Conservation (phyloP, 2,113 vertebrate species). For the Oreotrochilus melanogaster region DNA sequence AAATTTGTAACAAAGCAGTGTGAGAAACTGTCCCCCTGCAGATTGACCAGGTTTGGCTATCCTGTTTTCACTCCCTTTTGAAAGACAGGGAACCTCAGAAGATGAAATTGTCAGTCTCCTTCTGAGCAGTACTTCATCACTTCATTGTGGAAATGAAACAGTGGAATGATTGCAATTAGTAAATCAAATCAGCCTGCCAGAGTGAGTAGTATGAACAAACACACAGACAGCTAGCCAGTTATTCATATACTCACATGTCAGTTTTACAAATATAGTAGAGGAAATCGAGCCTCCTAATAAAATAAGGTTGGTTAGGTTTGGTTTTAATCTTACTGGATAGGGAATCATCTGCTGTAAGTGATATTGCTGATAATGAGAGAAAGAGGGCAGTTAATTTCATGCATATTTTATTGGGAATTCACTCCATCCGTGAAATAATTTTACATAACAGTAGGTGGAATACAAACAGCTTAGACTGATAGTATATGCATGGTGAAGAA, state of each 20-base stretch:
- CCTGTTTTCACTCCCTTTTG: neutral
- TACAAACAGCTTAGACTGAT: neutral
- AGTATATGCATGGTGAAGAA: neutral
- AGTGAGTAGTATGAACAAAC: neutral
- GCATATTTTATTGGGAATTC: conserved; percentile 21
- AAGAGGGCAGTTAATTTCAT: conserved; percentile 27
- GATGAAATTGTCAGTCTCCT: neutral
- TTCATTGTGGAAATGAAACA: neutral
- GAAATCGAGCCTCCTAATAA: neutral
- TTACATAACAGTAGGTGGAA: neutral
- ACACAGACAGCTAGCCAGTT: neutral
- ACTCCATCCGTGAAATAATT: conserved; percentile 17
- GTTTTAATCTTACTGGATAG: neutral
- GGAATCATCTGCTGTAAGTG: neutral
- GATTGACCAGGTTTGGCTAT: neutral
- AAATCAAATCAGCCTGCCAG: neutral
- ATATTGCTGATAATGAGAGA: conserved; percentile 28
- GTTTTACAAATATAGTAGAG: neutral
- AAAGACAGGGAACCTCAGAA: neutral
- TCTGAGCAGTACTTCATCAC: neutral
- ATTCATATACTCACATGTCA: neutral
- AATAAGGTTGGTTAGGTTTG: neutral
- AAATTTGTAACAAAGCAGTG: neutral
- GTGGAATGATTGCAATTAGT: conserved; percentile 14
- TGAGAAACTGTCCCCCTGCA: neutral